phyloP scores from a whole-genome alignment of 2,113 vertebrate species.

The Lampris megalopsis region DNA sequence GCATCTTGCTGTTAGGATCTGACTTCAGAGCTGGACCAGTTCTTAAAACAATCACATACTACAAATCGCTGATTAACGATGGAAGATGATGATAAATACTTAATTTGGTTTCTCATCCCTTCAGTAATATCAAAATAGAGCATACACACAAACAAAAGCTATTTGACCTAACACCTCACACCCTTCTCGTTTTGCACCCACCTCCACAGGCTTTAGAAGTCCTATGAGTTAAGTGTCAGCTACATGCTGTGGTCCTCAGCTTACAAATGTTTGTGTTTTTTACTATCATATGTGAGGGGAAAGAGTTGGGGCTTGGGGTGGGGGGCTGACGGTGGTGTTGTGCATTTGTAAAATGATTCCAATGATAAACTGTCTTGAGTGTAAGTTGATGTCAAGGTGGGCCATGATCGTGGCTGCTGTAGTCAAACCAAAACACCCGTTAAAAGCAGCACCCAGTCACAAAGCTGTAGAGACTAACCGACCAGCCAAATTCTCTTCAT shows the following conservation, averaged over 20 bases:
- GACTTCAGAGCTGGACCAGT: background rate
- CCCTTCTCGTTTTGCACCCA: background rate
- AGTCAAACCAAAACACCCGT: constrained; percentile 57
- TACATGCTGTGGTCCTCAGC: background rate
- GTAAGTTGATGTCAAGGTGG: constrained; percentile 19
- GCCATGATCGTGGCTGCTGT: constrained; percentile 14
- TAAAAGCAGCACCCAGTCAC: constrained; percentile 37
- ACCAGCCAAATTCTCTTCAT: constrained; percentile 34
- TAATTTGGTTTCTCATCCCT: background rate
- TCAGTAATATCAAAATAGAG: constrained; percentile 4
- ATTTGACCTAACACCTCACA: background rate
- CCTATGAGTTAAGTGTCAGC: constrained; percentile 18
- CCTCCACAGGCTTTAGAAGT: background rate
- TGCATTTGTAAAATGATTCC: constrained; percentile 34
- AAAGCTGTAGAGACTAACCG: constrained; percentile 46
- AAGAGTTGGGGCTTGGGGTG: background rate
- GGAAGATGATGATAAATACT: background rate
- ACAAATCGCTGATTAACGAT: background rate
- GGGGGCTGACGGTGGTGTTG: background rate
- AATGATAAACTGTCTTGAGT: constrained; percentile 13
- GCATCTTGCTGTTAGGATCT: background rate
- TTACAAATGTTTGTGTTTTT: background rate
- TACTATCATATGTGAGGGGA: constrained; percentile 24
- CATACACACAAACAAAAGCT: background rate
- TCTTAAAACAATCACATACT: background rate